Evolutionary conservation across 2,113 vertebrate genomes (phyloP), one percentile per base, ranked within the genome.

Genomic region (Argyrosomus japonicus): DNA sequence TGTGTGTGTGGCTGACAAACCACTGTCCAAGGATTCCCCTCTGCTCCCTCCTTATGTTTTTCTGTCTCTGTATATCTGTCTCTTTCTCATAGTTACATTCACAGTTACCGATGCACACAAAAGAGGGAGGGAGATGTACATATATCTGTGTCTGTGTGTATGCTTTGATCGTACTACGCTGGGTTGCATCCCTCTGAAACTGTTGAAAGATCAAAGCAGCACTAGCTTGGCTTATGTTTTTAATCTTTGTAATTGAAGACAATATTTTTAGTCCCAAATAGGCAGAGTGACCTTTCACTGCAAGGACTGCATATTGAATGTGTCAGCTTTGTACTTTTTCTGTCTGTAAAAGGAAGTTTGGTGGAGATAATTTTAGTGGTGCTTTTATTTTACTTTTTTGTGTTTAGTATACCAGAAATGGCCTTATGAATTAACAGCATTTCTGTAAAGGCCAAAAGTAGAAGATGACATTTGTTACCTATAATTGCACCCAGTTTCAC

Each of bases 131-230:
- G 18, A 60, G 18, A 53, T 47, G 19, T 4, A 43, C 3, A 27
- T 15, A 18, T 18, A 27, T 21, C 3, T 43, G 32, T 6, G 5
- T 71, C n/a, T 13, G 25, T 25, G 4, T 67, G 43, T 60, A 12
- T 29, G 21, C 48, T 78, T 61, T 67, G 73, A 56, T 75, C 40
- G 17, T 56, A 19, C 3, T n/a, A 9, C 29, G 21, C 60, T 64
- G 29, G 65, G 19, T 60, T 78, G 63, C 47, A 25, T 67, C 21
- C 54, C 79, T 68, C 64, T 62, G 47, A 68, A 63, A 68, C 36
- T 11, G 64, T 23, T 50, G 29, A 43, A 25, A 56, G 15, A 77
- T 81, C 53, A 76, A 45, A 69, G 69, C 70, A 71, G 58, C 40
- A 2, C 53, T 13, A 60, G 25, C 60, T 57, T 27, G 0, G 13